These are phyloP conservation scores for Bruchidius siliquastri DNA, from an alignment of 2,888 invertebrate species.

Conservation along the genomic window DNA sequence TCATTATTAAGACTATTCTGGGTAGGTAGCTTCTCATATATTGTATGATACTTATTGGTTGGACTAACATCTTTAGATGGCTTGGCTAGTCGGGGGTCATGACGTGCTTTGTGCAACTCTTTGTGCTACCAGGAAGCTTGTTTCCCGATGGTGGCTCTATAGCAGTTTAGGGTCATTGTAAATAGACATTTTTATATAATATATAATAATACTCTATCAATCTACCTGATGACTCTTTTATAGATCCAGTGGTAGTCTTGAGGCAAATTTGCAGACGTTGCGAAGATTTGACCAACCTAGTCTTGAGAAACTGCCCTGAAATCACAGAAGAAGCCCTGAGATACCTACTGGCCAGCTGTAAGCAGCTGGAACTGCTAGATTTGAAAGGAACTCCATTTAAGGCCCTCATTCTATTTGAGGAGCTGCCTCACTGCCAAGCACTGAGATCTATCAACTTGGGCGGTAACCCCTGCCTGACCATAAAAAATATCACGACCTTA, in stretches of 20 bases:
- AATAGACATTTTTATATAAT: too few species aligned
- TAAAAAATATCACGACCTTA: constrained; percentile 12
- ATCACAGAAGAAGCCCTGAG: constrained; percentile 17
- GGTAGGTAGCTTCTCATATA: neutral
- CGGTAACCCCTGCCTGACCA: constrained; percentile 12
- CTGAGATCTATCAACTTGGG: constrained; percentile 15
- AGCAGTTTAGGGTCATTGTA: too few species aligned
- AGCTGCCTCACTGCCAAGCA: constrained; percentile 9
- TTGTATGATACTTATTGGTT: too few species aligned
- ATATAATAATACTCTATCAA: too few species aligned
- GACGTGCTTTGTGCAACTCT: too few species aligned
- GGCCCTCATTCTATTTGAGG: constrained; percentile 17
- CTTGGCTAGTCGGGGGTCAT: too few species aligned
- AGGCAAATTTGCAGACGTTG: constrained; percentile 19
- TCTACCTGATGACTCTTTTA: too few species aligned
- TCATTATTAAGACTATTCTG: constrained; percentile 7
- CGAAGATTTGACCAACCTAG: constrained; percentile 9
- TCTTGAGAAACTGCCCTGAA: constrained; percentile 16
- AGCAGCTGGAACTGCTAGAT: constrained; percentile 13
- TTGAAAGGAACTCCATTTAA: constrained; percentile 19
- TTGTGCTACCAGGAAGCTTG: too few species aligned
- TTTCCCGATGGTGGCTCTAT: too few species aligned
- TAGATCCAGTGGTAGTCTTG: constrained; percentile 10
- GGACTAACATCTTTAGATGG: too few species aligned
- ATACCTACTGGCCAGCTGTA: constrained; percentile 15